These are phyloP conservation scores for Embiotoca jacksoni DNA, from an alignment of 2,113 vertebrate species.

Conservation along the genomic window DNA sequence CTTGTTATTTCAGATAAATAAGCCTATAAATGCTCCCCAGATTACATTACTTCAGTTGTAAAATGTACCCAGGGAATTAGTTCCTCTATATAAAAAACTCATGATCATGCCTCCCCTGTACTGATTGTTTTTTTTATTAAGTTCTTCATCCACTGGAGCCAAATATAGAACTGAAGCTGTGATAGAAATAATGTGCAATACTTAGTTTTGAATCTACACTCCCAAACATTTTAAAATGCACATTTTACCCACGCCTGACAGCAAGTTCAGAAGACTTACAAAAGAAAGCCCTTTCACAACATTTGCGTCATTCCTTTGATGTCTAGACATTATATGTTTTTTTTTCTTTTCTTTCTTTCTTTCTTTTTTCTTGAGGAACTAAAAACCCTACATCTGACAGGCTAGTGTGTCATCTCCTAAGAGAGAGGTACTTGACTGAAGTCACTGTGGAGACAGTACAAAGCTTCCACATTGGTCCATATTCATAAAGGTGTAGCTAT, in stretches of 20 bases:
- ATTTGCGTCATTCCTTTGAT: conserved; percentile 84
- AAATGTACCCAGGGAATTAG: conserved; percentile 74
- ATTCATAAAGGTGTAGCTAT: conserved; percentile 83
- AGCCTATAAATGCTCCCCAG: conserved; percentile 75
- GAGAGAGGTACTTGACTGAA: conserved; percentile 80
- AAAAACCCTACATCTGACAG: conserved; percentile 74
- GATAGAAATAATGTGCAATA: conserved; percentile 74
- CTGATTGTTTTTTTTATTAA: conserved; percentile 72
- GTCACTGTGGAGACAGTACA: conserved; percentile 80
- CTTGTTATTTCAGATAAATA: conserved; percentile 78
- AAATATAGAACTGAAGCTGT: conserved; percentile 67
- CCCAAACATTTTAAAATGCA: conserved; percentile 69
- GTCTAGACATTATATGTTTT: conserved; percentile 74
- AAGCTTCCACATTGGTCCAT: conserved; percentile 78
- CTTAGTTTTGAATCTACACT: conserved; percentile 62
- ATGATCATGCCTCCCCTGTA: conserved; percentile 59
- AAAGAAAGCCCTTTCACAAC: conserved; percentile 82
- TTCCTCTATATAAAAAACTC: conserved; percentile 58
- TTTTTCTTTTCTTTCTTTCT: conserved; percentile 15
- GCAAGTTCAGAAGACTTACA: conserved; percentile 72
- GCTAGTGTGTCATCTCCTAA: conserved; percentile 79
- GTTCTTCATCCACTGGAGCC: conserved; percentile 66
- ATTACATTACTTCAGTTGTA: conserved; percentile 77
- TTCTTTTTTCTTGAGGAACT: conserved; percentile 41
- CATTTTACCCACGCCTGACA: conserved; percentile 73